Conservation (phyloP, 1,140 invertebrate species). For the Chlorops oryzae region DNA sequence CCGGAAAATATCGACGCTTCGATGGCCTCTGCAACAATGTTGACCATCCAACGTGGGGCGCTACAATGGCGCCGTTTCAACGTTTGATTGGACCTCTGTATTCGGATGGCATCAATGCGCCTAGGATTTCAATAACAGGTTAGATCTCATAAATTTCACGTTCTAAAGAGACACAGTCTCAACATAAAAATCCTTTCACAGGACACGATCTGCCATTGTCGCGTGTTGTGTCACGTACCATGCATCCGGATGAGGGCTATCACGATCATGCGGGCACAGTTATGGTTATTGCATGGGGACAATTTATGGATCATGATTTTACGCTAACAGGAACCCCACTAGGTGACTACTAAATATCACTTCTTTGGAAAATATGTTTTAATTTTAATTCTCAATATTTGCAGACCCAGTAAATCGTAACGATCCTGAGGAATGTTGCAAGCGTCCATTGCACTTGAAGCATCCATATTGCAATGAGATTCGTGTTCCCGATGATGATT, state of each 20-base stretch:
- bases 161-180: no score
- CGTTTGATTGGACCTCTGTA: slow-evolving; percentile 72
- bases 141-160: no score
- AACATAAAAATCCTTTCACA: no score
- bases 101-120: slow-evolving; percentile 73
- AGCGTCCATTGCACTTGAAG: slow-evolving; percentile 65
- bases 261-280: slow-evolving; percentile 91
- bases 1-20: slow-evolving; percentile 83
- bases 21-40: slow-evolving; percentile 93
- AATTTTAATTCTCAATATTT: background rate
- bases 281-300: slow-evolving; percentile 89
- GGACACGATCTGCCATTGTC: slow-evolving; percentile 72
- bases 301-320: slow-evolving; percentile 92
- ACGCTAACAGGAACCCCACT: slow-evolving; percentile 80
- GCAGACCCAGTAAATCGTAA: slow-evolving; percentile 75
- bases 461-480: slow-evolving; percentile 92
- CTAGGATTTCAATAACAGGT: slow-evolving; percentile 63
- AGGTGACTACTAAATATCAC: slow-evolving; percentile 60
- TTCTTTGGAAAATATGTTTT: background rate
- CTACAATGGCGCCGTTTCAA: slow-evolving; percentile 74
- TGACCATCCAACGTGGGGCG: slow-evolving; percentile 84
- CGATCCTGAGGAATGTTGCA: slow-evolving; percentile 83
- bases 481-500: slow-evolving; percentile 79
- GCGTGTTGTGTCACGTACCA: slow-evolving; percentile 76
- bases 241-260: slow-evolving; percentile 86